Conservation (phyloP, 2,888 invertebrate species). For the Ophion costatus region DNA sequence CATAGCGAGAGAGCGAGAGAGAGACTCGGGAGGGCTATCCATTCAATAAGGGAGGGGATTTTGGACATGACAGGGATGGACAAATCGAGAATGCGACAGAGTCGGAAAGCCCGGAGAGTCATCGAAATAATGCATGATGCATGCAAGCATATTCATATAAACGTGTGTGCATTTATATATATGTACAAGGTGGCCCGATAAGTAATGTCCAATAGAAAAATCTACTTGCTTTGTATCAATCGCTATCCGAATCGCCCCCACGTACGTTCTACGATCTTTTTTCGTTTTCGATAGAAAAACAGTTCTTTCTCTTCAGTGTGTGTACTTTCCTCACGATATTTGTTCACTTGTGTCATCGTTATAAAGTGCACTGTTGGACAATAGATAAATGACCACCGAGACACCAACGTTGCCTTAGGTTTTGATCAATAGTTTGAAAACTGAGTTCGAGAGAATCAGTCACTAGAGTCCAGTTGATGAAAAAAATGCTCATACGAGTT, state of each 20-base stretch:
- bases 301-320: too few species aligned
- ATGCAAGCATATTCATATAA: neutral
- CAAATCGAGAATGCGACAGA: slow-evolving; percentile 31
- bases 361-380: too few species aligned
- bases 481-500: neutral
- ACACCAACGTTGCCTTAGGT: too few species aligned
- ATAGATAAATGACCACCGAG: too few species aligned
- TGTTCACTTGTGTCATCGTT: too few species aligned
- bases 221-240: neutral
- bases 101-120: slow-evolving; percentile 31
- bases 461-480: neutral
- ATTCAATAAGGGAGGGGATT: neutral
- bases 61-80: slow-evolving; percentile 27
- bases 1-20: neutral
- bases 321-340: too few species aligned
- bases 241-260: too few species aligned
- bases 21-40: neutral
- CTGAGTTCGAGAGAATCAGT: neutral
- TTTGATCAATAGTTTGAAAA: too few species aligned
- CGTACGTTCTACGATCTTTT: too few species aligned
- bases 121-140: slow-evolving; percentile 17
- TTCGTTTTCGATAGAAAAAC: too few species aligned
- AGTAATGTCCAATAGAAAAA: neutral
- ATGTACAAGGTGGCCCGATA: neutral
- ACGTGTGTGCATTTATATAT: neutral